Conservation (phyloP, 2,797 vertebrate species). For the Anolis apletophallus region DNA sequence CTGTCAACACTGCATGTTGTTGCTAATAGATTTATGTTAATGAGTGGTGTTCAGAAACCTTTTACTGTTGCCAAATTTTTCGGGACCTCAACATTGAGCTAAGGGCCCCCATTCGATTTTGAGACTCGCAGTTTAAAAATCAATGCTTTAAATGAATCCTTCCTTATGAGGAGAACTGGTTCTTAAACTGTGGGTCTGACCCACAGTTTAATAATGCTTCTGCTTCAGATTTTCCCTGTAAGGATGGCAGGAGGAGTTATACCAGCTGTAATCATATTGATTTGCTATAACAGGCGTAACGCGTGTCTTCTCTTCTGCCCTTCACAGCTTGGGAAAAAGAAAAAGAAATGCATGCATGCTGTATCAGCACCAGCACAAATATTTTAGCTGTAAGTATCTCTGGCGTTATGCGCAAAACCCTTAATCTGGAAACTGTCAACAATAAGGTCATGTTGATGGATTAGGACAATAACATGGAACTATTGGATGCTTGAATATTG, state of each 20-base stretch:
- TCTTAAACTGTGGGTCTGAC: no score
- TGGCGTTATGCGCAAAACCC: not conserved
- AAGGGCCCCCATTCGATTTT: no score
- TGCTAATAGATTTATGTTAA: no score
- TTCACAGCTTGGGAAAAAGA: constrained; percentile 76
- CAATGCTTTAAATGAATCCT: not conserved
- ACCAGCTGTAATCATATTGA: no score
- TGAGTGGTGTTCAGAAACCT: no score
- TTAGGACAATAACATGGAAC: no score
- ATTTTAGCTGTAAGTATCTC: constrained; percentile 77
- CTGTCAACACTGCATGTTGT: no score
- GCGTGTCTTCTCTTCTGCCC: not conserved
- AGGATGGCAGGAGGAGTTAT: no score
- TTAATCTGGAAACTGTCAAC: not conserved
- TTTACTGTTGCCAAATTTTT: no score
- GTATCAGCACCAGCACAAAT: constrained; percentile 79
- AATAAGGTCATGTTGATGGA: not conserved
- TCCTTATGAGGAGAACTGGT: not conserved
- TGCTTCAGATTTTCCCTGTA: not conserved
- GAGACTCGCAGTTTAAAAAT: no score
- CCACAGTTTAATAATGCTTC: not conserved
- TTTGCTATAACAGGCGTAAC: not conserved
- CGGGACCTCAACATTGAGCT: no score
- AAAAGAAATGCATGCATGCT: constrained; percentile 80
- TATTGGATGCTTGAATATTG: no score